These are phyloP conservation scores for Caradrina clavipalpis DNA, from an alignment of 2,888 invertebrate genomes.

Conservation along the genomic window DNA sequence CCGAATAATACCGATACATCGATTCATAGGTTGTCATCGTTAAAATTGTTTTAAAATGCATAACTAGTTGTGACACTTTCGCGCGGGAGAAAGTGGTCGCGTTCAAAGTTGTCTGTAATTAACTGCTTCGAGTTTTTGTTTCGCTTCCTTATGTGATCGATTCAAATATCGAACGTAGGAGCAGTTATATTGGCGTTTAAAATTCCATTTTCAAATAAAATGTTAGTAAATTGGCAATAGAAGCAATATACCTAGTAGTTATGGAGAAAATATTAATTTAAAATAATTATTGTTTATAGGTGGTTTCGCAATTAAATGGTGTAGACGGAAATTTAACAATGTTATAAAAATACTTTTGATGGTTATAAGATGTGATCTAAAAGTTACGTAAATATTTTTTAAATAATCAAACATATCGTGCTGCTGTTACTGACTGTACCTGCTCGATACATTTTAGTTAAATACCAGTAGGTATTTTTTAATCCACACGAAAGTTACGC, in stretches of 20 bases:
- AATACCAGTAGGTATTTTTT: neutral
- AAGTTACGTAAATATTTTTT: too few relatives aligned
- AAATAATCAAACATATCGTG: too few relatives aligned
- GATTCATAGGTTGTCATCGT: conserved; percentile 43
- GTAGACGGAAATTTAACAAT: neutral
- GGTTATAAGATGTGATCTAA: neutral
- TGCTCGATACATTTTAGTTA: too few relatives aligned
- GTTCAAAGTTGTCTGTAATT: conserved; percentile 55
- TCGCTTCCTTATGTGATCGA: conserved; percentile 46
- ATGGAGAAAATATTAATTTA: neutral
- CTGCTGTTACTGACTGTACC: conserved; percentile 11
- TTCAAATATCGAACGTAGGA: conserved; percentile 22
- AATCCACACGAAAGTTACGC: neutral
- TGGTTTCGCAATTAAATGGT: neutral
- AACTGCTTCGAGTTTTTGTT: conserved; percentile 48
- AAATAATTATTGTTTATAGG: conserved; percentile 19
- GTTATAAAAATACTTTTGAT: neutral
- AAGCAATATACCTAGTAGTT: neutral
- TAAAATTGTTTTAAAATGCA: conserved; percentile 62
- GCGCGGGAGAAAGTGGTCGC: conserved; percentile 62
- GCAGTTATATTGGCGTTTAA: neutral
- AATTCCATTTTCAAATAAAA: conserved; percentile 13
- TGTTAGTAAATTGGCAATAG: neutral
- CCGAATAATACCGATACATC: conserved; percentile 29
- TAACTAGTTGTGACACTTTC: conserved; percentile 67